Percentiles rank a stretch among this genome's conserved stretches.
These are phyloP conservation scores for Manduca sexta DNA, from an alignment of 1,140 invertebrate genomes.

Conservation along the genomic window DNA sequence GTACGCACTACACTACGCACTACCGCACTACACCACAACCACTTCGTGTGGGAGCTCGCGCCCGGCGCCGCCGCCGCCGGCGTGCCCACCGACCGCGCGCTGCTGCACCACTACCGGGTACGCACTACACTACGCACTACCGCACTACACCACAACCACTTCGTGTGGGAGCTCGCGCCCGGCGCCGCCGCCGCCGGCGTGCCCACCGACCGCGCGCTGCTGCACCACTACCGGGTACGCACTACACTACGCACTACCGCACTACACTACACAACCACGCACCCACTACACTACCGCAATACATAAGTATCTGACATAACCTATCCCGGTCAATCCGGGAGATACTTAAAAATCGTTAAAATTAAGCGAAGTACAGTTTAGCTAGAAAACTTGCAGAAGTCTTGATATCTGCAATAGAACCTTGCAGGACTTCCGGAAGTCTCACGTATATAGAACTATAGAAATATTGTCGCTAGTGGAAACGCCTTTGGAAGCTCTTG, in stretches of 20 bases:
- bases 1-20: constrained; percentile 38
- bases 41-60: constrained; percentile 34
- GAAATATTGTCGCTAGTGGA: too few species aligned
- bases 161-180: constrained; percentile 53
- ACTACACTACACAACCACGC: not conserved
- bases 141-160: not conserved
- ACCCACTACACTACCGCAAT: too few species aligned
- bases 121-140: constrained; percentile 7
- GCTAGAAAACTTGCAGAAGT: too few species aligned
- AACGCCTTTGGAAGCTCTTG: too few species aligned
- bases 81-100: constrained; percentile 85
- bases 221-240: constrained; percentile 90
- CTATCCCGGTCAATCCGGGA: too few species aligned
- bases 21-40: not conserved
- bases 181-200: constrained; percentile 85
- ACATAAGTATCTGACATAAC: too few species aligned
- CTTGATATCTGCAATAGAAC: too few species aligned
- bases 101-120: constrained; percentile 92
- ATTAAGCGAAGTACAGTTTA: too few species aligned
- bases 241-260: too few species aligned
- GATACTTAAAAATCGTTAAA: too few species aligned
- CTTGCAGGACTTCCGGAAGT: too few species aligned
- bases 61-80: constrained; percentile 82
- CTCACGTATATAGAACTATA: too few species aligned
- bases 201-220: constrained; percentile 84